Base-by-base conservation (phyloP, 2,888 invertebrate genomes). In the Lymantria monacha region DNA sequence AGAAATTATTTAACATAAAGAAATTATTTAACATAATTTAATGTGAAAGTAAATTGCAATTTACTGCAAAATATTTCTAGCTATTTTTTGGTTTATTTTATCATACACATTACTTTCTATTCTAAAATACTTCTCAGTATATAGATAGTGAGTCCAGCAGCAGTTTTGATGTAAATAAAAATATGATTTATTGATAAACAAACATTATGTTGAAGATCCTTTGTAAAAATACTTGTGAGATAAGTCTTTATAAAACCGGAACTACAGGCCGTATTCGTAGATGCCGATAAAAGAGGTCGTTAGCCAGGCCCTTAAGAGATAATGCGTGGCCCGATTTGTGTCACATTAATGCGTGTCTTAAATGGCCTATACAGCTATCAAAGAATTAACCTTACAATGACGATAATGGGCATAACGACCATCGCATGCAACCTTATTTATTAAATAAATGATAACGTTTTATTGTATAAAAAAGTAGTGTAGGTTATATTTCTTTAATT, bases 341-440 rank as follows among this genome's bases (percentile, higher is more conserved):
- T 55, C 64, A 58, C 67, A 63, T 67, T 65, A 67, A 67, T 63
- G 57, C 55, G 57, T 58, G 61, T 63, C 61, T 59, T 63, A 64
- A 56, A 58, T 53, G 55, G 44, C 59, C 48, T 49, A 52, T 46
- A 59, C 48, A 57, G 53, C 46, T 38, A 44, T 57, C 54, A 52
- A 49, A 51, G 61, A 59, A 53, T 59, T 64, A 69, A 55, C 52
- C 54, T 55, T 13, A 55, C 57, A 59, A 55, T 53, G 38, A 42
- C 45, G 33, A 13, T 57, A 53, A 53, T 48, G 57, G 48, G 49
- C 41, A 59, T 49, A 45, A 53, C 41, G 60, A 59, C 46, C 44
- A 22, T 22, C 22, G 44, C 44, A 43, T 46, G 46, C 48, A 55
- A 44, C 41, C 9, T 40, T 12, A 22, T 49, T 30, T 22, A 41